phyloP scores from a whole-genome alignment of 2,888 invertebrate genomes.

The Apodemia mormo region DNA sequence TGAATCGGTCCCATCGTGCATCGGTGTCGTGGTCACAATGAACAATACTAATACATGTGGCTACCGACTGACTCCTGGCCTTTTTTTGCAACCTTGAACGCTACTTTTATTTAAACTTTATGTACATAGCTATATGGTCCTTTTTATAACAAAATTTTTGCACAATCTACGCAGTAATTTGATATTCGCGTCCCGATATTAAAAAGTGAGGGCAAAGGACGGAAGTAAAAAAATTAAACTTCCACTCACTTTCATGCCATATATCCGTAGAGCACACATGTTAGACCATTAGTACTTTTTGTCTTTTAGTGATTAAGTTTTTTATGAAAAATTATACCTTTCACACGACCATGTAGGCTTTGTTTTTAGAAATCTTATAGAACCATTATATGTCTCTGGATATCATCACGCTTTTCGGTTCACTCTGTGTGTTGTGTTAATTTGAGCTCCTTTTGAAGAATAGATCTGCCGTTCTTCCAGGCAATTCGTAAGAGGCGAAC shows the following conservation, averaged over 20 bases:
- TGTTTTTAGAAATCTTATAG: not conserved
- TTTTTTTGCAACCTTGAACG: conserved; percentile 40
- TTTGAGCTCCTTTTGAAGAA: no score
- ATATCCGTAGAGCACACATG: conserved; percentile 67
- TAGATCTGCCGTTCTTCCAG: no score
- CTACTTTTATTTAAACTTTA: conserved; percentile 44
- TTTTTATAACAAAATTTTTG: conserved; percentile 30
- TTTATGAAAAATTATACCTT: conserved; percentile 16
- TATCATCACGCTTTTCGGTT: no score
- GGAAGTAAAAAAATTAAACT: conserved; percentile 75
- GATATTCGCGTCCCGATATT: conserved; percentile 74
- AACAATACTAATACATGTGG: conserved; percentile 77
- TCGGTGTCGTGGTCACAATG: conserved; percentile 63
- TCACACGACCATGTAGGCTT: not conserved
- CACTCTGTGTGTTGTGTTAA: no score
- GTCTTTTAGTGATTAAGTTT: conserved; percentile 22
- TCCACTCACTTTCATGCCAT: conserved; percentile 73
- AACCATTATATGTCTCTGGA: not conserved
- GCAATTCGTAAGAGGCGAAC: no score
- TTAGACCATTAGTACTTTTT: conserved; percentile 34
- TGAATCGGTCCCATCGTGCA: conserved; percentile 47
- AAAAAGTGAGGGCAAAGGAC: conserved; percentile 78
- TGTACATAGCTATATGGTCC: conserved; percentile 22
- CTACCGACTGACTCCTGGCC: conserved; percentile 65
- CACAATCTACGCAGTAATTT: conserved; percentile 59